phyloP scores from a whole-genome alignment of 2,797 vertebrate species.

The Ataeniobius toweri region DNA sequence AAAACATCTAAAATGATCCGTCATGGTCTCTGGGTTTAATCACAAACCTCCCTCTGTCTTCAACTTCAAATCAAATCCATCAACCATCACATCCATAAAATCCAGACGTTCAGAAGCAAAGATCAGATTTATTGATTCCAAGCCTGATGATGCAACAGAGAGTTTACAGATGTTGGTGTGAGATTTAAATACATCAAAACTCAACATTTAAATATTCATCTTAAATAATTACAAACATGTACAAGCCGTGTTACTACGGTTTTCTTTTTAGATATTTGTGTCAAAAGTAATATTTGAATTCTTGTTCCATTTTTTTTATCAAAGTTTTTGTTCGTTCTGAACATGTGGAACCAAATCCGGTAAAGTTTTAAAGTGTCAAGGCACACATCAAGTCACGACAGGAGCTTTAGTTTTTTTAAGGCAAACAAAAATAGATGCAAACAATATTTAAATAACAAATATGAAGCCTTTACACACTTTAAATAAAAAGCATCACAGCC shows the following conservation, averaged over 20 bases:
- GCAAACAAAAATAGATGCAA: conserved; percentile 49
- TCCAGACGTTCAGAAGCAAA: not conserved
- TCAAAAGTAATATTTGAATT: not conserved
- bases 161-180: not conserved
- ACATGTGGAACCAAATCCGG: not conserved
- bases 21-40: not conserved
- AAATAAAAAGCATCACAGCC: not conserved
- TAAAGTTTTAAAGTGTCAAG: conserved; percentile 43
- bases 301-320: not conserved
- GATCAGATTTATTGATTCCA: conserved; percentile 67
- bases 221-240: conserved; percentile 71
- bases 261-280: not conserved
- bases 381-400: conserved; percentile 58
- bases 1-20: too few relatives aligned
- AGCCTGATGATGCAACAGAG: conserved; percentile 34
- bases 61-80: not conserved
- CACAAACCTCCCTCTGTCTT: not conserved
- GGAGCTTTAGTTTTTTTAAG: conserved; percentile 7
- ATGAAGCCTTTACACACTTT: not conserved
- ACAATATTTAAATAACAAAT: conserved; percentile 48
- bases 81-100: not conserved
- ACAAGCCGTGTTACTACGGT: conserved; percentile 43
- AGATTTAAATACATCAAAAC: conserved; percentile 46
- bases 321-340: not conserved
- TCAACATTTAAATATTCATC: conserved; percentile 60